These are phyloP conservation scores for Uloborus diversus DNA, from an alignment of 1,140 invertebrate species.

Conservation along the genomic window DNA sequence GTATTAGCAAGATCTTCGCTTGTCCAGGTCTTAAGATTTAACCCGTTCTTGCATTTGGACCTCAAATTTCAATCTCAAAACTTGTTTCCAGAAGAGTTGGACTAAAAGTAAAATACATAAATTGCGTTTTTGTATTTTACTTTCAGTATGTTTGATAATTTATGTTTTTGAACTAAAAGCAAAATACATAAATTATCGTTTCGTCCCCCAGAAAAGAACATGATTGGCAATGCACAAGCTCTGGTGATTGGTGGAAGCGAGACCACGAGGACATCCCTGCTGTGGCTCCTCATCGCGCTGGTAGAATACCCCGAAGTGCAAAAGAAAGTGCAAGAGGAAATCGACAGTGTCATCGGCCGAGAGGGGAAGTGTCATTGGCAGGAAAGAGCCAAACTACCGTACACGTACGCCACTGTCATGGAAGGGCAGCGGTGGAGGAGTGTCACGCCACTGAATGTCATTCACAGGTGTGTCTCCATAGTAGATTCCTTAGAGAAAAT, in stretches of 20 bases:
- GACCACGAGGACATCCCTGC: slow-evolving; percentile 56
- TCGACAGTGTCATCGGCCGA: slow-evolving; percentile 58
- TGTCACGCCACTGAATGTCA: slow-evolving; percentile 42
- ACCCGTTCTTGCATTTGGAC: neutral
- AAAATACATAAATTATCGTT: neutral
- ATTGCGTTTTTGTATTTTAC: neutral
- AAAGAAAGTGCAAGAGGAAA: slow-evolving; percentile 59
- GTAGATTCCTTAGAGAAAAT: neutral
- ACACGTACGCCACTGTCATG: slow-evolving; percentile 55
- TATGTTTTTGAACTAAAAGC: neutral
- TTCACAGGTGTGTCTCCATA: neutral
- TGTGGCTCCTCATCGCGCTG: slow-evolving; percentile 59
- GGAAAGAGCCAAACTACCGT: slow-evolving; percentile 57
- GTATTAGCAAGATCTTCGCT: no score
- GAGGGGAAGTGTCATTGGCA: slow-evolving; percentile 41
- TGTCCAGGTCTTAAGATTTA: no score
- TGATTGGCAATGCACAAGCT: slow-evolving; percentile 41
- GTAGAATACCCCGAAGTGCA: slow-evolving; percentile 58
- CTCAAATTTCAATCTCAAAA: neutral
- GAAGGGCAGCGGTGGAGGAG: slow-evolving; percentile 58
- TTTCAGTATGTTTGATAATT: neutral
- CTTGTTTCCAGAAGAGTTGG: neutral
- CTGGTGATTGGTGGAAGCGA: slow-evolving; percentile 60
- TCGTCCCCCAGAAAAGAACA: slow-evolving; percentile 35
- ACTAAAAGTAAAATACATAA: slow-evolving; percentile 7